phyloP scores from a whole-genome alignment of 2,888 invertebrate genomes.

The Xylocampa areola region DNA sequence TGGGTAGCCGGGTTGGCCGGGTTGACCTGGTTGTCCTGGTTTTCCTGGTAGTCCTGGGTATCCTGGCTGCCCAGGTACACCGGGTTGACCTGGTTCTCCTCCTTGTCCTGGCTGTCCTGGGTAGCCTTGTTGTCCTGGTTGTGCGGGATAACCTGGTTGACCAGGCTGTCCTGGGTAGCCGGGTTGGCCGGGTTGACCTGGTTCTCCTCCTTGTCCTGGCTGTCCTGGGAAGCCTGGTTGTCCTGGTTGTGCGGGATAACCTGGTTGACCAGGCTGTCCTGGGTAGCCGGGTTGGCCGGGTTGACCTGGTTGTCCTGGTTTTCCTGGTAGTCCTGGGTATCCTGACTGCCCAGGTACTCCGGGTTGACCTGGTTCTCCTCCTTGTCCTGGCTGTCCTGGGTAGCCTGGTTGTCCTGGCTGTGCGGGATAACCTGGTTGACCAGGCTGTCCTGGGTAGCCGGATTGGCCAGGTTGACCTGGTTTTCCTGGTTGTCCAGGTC shows the following conservation, averaged over 20 bases:
- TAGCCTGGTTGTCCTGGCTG: slow-evolving; percentile 7
- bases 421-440: not conserved
- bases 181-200: slow-evolving; percentile 17
- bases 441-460: slow-evolving; percentile 16
- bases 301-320: slow-evolving; percentile 4
- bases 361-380: too few species aligned
- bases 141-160: slow-evolving; percentile 13
- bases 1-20: slow-evolving; percentile 49
- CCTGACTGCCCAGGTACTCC: slow-evolving; percentile 16
- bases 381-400: too few species aligned
- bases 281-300: slow-evolving; percentile 16
- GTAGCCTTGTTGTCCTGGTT: slow-evolving; percentile 11
- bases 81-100: slow-evolving; percentile 29
- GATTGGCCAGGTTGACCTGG: slow-evolving; percentile 10
- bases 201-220: too few species aligned
- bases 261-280: slow-evolving; percentile 30
- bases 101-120: slow-evolving; percentile 18
- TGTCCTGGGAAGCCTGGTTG: too few species aligned
- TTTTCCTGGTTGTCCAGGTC: slow-evolving; percentile 6
- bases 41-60: slow-evolving; percentile 62
- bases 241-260: slow-evolving; percentile 14
- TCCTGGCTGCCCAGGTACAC: slow-evolving; percentile 60
- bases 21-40: slow-evolving; percentile 55
- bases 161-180: slow-evolving; percentile 19
- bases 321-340: slow-evolving; percentile 4